Base-by-base conservation (phyloP, 2,888 invertebrate species). In the Aricia artaxerxes region DNA sequence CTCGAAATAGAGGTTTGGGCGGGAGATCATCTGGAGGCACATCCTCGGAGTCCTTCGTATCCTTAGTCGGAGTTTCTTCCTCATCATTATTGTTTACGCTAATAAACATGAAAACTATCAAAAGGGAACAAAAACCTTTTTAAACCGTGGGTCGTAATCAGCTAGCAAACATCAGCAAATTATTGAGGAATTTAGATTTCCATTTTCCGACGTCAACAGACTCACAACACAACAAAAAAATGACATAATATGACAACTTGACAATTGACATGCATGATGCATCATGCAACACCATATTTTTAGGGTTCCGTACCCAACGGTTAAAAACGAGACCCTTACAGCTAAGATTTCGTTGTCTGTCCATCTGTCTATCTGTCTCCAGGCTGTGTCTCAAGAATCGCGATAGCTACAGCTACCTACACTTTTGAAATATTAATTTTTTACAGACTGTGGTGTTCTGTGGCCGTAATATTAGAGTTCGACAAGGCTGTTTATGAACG, bases 1-100 rank as follows among this genome's bases (percentile, higher is more conserved):
- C 91, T 72, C 85, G 84, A 80, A 91, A 91, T 16, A 40, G 77
- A 4, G 9, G 80, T 86, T 87, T 85, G 83, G 80, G 79, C 86
- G 87, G 79, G 85, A 85, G 81, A 84, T 53, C 53, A 35, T 76
- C 53, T 24, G 49, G 13, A 53, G 1, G 6, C 6, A 57, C 7
- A 31, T 69, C 13, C 35, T 69, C 35, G 13, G 16, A 69, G 16
- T 35, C 69, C 69, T 64, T 24, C 4, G 11, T 4, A 16, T 16
- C 64, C 9, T 64, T 64, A 16, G 35, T 69, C 35, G 13, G 16
- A 69, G 38, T 4, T 11, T 69, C 11, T 35, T 57, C 35, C n/a
- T 4, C n/a, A 49, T 24, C 75, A 31, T 76, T 57, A 31, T 76
- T 35, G 53, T 35, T 57, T 16, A 16, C 2, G 4, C 1, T 35